phyloP scores from a whole-genome alignment of 2,888 invertebrate species.

The Monopis laevigella region DNA sequence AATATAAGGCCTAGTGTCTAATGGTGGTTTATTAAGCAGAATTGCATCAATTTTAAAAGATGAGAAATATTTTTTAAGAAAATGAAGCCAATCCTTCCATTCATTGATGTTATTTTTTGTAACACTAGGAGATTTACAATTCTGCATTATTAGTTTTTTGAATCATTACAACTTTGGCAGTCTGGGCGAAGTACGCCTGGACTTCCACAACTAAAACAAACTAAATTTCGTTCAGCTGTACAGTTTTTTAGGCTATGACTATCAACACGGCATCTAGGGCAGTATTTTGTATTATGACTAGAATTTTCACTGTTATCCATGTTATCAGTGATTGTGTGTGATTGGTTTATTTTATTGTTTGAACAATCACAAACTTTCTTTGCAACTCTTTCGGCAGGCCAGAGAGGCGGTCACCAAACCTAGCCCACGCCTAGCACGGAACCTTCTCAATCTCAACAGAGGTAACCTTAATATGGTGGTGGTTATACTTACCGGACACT shows the following conservation, averaged over 20 bases:
- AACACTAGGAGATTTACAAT: conserved; percentile 1
- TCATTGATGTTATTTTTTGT: conserved; percentile 12
- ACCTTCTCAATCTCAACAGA: no score
- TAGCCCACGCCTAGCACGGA: no score
- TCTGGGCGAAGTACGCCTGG: not conserved
- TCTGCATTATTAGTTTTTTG: not conserved
- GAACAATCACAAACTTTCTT: no score
- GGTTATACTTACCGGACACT: no score
- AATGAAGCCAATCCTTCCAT: conserved; percentile 16
- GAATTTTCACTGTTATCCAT: not conserved
- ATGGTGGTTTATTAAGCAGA: conserved; percentile 11
- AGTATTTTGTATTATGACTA: conserved; percentile 1
- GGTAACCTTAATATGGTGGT: no score
- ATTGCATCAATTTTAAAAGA: conserved; percentile 18
- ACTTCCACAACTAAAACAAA: conserved; percentile 1
- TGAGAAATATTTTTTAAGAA: conserved; percentile 15
- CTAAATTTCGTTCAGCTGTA: not conserved
- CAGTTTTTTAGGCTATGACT: not conserved
- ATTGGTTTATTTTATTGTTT: no score
- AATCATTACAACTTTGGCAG: not conserved
- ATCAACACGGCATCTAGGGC: not conserved
- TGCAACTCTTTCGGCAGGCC: no score
- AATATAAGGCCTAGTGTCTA: conserved; percentile 19
- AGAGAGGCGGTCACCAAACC: no score
- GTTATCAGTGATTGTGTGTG: not conserved